These are phyloP conservation scores for Spilosoma lubricipeda DNA, from an alignment of 2,888 invertebrate genomes.

Conservation along the genomic window DNA sequence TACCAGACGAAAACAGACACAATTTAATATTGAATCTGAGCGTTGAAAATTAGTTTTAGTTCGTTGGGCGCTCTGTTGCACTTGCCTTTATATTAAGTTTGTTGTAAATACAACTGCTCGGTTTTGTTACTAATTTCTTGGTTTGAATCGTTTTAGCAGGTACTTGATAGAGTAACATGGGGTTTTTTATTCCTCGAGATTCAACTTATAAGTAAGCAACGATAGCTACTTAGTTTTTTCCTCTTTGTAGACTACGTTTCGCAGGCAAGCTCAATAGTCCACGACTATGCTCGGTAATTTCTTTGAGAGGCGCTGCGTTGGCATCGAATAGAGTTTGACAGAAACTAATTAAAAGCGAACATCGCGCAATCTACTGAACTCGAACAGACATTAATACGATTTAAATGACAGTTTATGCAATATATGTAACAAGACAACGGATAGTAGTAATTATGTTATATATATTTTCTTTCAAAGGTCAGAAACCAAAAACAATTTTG, in stretches of 20 bases:
- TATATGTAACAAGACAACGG: conserved; percentile 22
- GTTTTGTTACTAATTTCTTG: conserved; percentile 40
- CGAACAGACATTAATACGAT: conserved; percentile 53
- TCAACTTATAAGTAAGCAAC: conserved; percentile 41
- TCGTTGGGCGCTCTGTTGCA: conserved; percentile 36
- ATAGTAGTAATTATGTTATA: conserved; percentile 10
- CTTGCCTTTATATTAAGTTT: conserved; percentile 27
- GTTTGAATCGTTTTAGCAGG: conserved; percentile 28
- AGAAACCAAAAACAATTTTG: neutral
- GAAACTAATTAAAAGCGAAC: conserved; percentile 79
- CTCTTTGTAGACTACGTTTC: conserved; percentile 50
- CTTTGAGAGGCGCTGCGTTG: conserved; percentile 68
- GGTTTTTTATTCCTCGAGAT: conserved; percentile 32
- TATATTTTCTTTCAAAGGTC: neutral
- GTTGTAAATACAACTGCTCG: conserved; percentile 40
- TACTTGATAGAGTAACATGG: conserved; percentile 27
- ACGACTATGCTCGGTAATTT: conserved; percentile 62
- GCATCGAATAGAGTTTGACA: conserved; percentile 67
- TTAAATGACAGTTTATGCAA: conserved; percentile 49
- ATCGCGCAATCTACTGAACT: conserved; percentile 68
- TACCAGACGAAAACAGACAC: conserved; percentile 20
- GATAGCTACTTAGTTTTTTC: conserved; percentile 46
- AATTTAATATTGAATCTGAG: conserved; percentile 41
- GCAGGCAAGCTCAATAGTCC: conserved; percentile 42
- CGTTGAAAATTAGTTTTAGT: conserved; percentile 43